Evolutionary conservation across 2,888 invertebrate species (phyloP).

Genomic region (Drosophila melanosoma): DNA sequence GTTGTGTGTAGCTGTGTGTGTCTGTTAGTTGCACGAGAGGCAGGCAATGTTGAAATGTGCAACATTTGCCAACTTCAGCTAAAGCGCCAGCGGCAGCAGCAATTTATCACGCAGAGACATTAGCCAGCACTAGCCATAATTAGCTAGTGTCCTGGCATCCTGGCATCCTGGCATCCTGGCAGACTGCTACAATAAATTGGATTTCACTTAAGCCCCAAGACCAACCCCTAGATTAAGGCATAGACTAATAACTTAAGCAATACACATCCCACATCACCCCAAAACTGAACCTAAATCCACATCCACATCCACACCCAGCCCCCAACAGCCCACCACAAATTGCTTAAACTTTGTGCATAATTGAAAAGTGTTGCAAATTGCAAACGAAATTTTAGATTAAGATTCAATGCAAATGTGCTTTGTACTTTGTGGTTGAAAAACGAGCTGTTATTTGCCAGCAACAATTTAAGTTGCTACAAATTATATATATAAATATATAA

Average conservation of each 20-base stretch:
- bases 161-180: slow-evolving; percentile 10
- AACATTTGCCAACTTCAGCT: slow-evolving; percentile 51
- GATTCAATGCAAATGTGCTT: slow-evolving; percentile 5
- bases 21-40: slow-evolving; percentile 46
- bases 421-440: slow-evolving; percentile 22
- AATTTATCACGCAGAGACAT: slow-evolving; percentile 31
- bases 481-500: slow-evolving; percentile 3
- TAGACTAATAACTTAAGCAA: slow-evolving; percentile 71
- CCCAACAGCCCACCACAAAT: slow-evolving; percentile 59
- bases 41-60: slow-evolving; percentile 74
- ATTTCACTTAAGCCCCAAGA: slow-evolving; percentile 63
- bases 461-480: slow-evolving; percentile 25
- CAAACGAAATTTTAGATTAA: slow-evolving; percentile 19
- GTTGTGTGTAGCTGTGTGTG: slow-evolving; percentile 46
- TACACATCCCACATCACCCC: slow-evolving; percentile 11
- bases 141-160: slow-evolving; percentile 36
- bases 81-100: slow-evolving; percentile 33
- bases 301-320: slow-evolving; percentile 4
- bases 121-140: slow-evolving; percentile 30
- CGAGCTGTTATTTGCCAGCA: slow-evolving; percentile 49
- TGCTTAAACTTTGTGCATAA: slow-evolving; percentile 34
- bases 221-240: slow-evolving; percentile 64
- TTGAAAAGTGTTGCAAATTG: slow-evolving; percentile 36
- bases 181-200: slow-evolving; percentile 69
- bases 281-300: slow-evolving; percentile 1